phyloP scores from a whole-genome alignment of 2,888 invertebrate genomes.

The Calameuta idolon region DNA sequence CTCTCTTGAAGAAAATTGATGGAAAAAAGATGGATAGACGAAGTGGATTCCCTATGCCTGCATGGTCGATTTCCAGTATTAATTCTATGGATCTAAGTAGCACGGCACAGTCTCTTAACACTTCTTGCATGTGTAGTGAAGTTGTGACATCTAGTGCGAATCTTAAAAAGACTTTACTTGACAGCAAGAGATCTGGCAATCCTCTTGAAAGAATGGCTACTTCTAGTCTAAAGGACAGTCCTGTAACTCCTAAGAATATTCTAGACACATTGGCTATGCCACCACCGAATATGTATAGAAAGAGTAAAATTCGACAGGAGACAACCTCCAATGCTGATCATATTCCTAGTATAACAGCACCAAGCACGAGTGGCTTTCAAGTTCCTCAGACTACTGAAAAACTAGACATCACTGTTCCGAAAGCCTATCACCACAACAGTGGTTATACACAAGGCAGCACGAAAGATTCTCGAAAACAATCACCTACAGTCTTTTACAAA shows the following conservation, averaged over 20 bases:
- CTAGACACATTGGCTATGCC: conserved; percentile 46
- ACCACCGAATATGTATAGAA: conserved; percentile 37
- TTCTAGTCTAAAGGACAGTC: conserved; percentile 44
- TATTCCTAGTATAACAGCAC: not conserved
- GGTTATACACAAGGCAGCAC: not conserved
- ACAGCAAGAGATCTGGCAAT: conserved; percentile 11
- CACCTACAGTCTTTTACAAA: conserved; percentile 36
- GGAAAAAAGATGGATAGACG: conserved; percentile 13
- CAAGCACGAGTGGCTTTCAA: not conserved
- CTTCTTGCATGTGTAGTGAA: conserved; percentile 43
- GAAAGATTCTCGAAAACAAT: conserved; percentile 15
- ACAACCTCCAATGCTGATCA: not conserved
- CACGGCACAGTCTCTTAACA: conserved; percentile 22
- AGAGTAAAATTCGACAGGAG: not conserved
- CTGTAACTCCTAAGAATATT: conserved; percentile 11
- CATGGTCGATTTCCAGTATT: conserved; percentile 49
- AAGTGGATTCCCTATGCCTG: not conserved
- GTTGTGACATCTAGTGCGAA: conserved; percentile 52
- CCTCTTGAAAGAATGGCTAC: conserved; percentile 32
- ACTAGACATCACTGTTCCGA: not conserved
- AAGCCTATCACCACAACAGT: not conserved
- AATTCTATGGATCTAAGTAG: conserved; percentile 36
- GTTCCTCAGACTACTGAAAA: not conserved
- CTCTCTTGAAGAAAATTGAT: conserved; percentile 24
- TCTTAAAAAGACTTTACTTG: conserved; percentile 40